These are phyloP conservation scores for Gadopsis bispinosus DNA, from an alignment of 2,797 vertebrate genomes.

Conservation along the genomic window DNA sequence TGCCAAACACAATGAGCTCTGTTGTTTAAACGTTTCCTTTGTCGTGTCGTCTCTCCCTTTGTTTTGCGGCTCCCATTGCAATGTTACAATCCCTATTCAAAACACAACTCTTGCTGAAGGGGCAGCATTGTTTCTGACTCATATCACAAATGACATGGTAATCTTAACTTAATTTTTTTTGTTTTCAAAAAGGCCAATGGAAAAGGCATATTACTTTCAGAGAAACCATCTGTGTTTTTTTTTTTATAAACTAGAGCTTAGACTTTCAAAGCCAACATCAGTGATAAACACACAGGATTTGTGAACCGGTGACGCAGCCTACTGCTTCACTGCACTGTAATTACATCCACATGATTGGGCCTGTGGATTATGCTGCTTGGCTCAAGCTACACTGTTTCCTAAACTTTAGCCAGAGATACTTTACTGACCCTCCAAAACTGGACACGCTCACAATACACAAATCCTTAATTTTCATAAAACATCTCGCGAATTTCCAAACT, in stretches of 20 bases:
- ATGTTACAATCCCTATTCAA: neutral
- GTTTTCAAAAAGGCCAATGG: neutral
- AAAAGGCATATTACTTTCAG: neutral
- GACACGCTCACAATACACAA: neutral
- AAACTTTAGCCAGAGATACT: slow-evolving; percentile 36
- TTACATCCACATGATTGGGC: slow-evolving; percentile 75
- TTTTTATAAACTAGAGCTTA: slow-evolving; percentile 12
- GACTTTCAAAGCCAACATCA: slow-evolving; percentile 17
- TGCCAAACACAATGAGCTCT: slow-evolving; percentile 38
- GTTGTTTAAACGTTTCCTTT: slow-evolving; percentile 40
- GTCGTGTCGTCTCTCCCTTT: neutral
- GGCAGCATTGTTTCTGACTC: slow-evolving; percentile 7
- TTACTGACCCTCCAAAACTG: slow-evolving; percentile 21
- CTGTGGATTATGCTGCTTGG: slow-evolving; percentile 64
- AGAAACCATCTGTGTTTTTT: slow-evolving; percentile 8
- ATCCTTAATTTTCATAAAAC: slow-evolving; percentile 4
- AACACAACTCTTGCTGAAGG: neutral
- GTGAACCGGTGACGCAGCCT: slow-evolving; percentile 26
- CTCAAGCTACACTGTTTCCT: slow-evolving; percentile 26
- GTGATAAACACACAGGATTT: slow-evolving; percentile 46
- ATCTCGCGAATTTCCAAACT: neutral
- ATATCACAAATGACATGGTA: neutral
- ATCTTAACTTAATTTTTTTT: neutral
- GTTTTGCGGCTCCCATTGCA: neutral
- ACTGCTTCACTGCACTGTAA: slow-evolving; percentile 73